phyloP scores from a whole-genome alignment of 2,888 invertebrate species.

The Calephelis perditalis region DNA sequence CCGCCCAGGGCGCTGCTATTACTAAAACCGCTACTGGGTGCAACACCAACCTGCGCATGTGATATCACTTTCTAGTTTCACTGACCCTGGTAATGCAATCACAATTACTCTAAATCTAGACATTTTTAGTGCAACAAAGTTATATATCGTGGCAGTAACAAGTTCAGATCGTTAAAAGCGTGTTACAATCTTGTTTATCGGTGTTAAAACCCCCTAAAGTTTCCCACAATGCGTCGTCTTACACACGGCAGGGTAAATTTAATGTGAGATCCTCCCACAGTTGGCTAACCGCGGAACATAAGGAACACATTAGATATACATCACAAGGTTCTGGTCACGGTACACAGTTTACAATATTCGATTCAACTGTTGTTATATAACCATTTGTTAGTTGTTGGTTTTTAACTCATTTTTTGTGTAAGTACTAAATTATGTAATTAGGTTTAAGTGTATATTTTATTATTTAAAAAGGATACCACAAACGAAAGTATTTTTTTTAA shows the following conservation, averaged over 20 bases:
- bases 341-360: background rate
- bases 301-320: conserved; percentile 1
- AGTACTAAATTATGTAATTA: too few species aligned
- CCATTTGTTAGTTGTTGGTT: too few species aligned
- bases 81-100: background rate
- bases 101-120: background rate
- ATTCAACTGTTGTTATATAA: too few species aligned
- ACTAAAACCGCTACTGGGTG: too few species aligned
- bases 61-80: background rate
- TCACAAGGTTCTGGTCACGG: background rate
- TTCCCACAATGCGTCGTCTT: conserved; percentile 35
- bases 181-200: conserved; percentile 27
- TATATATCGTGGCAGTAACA: conserved; percentile 21
- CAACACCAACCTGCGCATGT: too few species aligned
- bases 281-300: conserved; percentile 1
- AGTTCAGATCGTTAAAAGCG: conserved; percentile 25
- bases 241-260: conserved; percentile 36
- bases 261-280: conserved; percentile 30
- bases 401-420: too few species aligned
- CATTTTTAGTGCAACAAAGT: conserved; percentile 1
- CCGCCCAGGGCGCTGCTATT: too few species aligned
- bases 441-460: too few species aligned
- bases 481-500: accelerated
- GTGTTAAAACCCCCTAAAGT: conserved; percentile 21
- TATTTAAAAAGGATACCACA: accelerated